These are phyloP conservation scores for Campoletis sonorensis DNA, from an alignment of 1,140 invertebrate species.

Conservation along the genomic window DNA sequence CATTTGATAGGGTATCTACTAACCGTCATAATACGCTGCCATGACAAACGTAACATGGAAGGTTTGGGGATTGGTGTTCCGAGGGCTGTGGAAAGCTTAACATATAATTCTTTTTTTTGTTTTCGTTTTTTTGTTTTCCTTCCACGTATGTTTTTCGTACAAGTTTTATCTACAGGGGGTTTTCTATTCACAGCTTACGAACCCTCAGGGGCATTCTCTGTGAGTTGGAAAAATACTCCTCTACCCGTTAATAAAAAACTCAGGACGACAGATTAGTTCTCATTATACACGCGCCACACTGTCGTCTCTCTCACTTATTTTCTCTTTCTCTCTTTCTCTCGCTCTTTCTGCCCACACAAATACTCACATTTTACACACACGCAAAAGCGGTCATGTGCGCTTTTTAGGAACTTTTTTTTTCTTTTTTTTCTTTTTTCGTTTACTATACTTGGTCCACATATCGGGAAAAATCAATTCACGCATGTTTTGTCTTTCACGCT, in stretches of 20 bases:
- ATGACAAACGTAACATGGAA: conserved; percentile 5
- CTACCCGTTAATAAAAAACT: conserved; percentile 13
- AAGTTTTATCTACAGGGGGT: conserved; percentile 19
- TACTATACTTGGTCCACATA: conserved; percentile 67
- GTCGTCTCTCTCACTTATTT: conserved; percentile 37
- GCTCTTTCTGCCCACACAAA: background rate
- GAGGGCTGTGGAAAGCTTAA: background rate
- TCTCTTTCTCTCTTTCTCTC: conserved; percentile 26
- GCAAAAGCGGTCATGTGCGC: conserved; percentile 46
- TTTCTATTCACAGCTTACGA: no score
- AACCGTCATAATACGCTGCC: conserved; percentile 22
- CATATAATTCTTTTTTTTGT: no score
- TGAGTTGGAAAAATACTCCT: conserved; percentile 53
- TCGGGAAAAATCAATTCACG: conserved; percentile 55
- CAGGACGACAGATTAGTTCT: conserved; percentile 23
- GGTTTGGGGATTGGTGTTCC: background rate
- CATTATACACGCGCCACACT: conserved; percentile 8
- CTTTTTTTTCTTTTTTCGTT: conserved; percentile 38
- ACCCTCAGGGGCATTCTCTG: no score
- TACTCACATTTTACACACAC: background rate
- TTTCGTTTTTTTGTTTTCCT: no score
- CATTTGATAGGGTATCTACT: conserved; percentile 42
- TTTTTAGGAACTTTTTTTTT: conserved; percentile 61
- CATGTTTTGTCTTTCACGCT: background rate
- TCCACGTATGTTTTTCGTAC: conserved; percentile 4